These are phyloP conservation scores for Phymatocera aterrima DNA, from an alignment of 2,888 invertebrate genomes.

Conservation along the genomic window DNA sequence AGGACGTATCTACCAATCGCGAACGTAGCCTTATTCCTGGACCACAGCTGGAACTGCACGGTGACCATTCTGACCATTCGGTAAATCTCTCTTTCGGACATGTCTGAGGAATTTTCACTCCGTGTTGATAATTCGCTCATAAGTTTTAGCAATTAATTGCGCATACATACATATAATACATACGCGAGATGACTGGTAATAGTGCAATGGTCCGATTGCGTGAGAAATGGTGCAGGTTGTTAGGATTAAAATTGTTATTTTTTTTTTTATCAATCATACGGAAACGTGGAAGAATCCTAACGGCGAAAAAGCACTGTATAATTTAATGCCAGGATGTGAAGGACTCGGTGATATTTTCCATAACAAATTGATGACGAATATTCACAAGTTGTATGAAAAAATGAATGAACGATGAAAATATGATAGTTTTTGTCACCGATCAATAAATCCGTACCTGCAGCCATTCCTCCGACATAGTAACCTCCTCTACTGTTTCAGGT, in stretches of 20 bases:
- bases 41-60: conserved; percentile 93
- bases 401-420: background rate
- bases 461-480: conserved; percentile 62
- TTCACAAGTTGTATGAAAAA: no score
- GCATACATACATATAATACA: background rate
- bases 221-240: conserved; percentile 70
- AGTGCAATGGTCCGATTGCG: conserved; percentile 60
- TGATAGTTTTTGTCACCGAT: background rate
- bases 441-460: conserved; percentile 61
- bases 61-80: conserved; percentile 92
- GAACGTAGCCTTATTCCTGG: conserved; percentile 85
- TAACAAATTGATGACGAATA: no score
- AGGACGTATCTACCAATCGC: conserved; percentile 75
- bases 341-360: no score
- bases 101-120: conserved; percentile 67
- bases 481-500: conserved; percentile 50
- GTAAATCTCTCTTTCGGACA: conserved; percentile 76
- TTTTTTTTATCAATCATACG: background rate
- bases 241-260: conserved; percentile 23
- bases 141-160: no score
- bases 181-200: conserved; percentile 48
- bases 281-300: background rate
- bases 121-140: background rate
- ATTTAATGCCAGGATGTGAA: no score
- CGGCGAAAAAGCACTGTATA: background rate